Conservation (phyloP, 2,113 vertebrate genomes). For the Otus sunia region DNA sequence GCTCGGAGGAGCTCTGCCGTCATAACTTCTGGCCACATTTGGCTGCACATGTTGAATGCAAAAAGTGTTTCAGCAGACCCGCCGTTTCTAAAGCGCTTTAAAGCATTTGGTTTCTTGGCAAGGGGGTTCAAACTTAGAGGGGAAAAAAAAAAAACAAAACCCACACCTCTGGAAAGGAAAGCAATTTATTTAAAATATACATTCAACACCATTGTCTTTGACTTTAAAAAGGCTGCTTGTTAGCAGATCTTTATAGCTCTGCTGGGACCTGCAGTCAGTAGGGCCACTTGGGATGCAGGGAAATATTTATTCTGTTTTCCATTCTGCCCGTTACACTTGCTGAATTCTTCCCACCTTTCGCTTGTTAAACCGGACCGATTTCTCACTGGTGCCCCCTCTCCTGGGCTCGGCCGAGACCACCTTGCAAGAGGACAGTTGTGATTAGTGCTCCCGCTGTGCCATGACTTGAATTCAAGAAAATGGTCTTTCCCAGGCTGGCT, state of each 20-base stretch:
- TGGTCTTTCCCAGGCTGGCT: not conserved
- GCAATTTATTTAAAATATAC: not conserved
- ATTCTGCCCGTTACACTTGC: not conserved
- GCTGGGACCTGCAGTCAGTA: not conserved
- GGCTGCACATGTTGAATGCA: not conserved
- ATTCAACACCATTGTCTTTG: not conserved
- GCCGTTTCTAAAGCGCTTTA: not conserved
- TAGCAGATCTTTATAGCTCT: not conserved
- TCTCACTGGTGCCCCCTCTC: not conserved
- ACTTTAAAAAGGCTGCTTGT: not conserved
- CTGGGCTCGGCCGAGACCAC: slow-evolving; percentile 7
- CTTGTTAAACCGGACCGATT: not conserved
- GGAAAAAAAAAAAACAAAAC: no score
- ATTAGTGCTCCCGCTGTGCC: not conserved
- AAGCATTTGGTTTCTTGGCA: not conserved
- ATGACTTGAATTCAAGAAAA: not conserved
- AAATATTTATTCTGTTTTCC: not conserved
- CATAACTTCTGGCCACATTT: not conserved
- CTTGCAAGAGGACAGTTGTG: not conserved
- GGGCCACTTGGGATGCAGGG: not conserved
- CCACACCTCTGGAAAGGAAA: slow-evolving; percentile 5
- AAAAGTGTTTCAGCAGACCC: not conserved
- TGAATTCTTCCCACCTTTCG: not conserved
- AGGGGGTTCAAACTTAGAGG: not conserved
- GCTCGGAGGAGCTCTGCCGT: not conserved